Evolutionary conservation across 2,797 vertebrate genomes (phyloP), one percentile per base, ranked within the genome.

Genomic region (Manis crassicaudata): DNA sequence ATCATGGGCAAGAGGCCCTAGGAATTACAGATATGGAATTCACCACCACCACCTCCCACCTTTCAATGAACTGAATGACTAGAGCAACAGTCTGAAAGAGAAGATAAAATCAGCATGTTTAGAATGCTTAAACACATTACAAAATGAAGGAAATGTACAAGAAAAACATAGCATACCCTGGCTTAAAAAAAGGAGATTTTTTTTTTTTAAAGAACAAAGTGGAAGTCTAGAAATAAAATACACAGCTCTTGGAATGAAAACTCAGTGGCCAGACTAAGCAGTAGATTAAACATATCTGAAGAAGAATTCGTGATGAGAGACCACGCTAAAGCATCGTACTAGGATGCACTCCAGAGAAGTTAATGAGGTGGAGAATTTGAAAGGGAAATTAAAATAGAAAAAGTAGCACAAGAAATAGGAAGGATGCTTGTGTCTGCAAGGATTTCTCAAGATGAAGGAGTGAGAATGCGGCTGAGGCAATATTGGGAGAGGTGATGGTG

Each of bases 141-240:
- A 77, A 35, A 95, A 94, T 56, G 7, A 83, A 91, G 92, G 27
- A 84, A 92, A 73, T 37, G 8, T 27, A 37, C 7, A 70, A 72
- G 50, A 37, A 56, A 92, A 88, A 11, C 14, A 43, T 6, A 35
- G 16, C 7, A 83, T 58, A n/a, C 25, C 56, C 94, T 54, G 18
- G 32, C 21, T 7, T n/a, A 63, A 72, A 75, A 37, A 84, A 70
- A 35, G 20, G 32, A 35, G n/a, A 9, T 67, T 37, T 43, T 43
- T 70, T 70, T 13, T 67, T 67, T 67, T 67, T 35, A 40, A 63
- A 72, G 56, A 89, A 88, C 37, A 17, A 92, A 95, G 50, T 3
- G 85, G 11, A 62, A 79, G 86, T 67, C 37, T 87, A 84, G 79
- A 91, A 96, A 90, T 63, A 85, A 97, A 92, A 94, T 35, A 25